Evolutionary conservation across 2,888 invertebrate genomes (phyloP), one percentile per base, ranked within the genome.

Genomic region (Leistus spinibarbis): DNA sequence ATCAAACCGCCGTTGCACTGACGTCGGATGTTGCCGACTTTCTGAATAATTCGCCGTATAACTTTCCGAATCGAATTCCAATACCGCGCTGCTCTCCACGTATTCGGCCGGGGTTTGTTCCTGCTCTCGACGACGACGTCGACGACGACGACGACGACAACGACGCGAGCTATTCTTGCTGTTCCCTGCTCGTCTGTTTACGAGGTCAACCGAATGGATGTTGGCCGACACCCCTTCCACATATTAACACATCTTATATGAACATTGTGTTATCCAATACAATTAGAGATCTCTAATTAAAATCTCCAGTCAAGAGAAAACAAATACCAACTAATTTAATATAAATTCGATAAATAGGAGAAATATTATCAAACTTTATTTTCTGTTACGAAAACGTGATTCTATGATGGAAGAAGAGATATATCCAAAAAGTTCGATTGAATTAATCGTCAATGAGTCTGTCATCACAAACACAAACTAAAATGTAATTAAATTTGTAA

Each of bases 61-160:
- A 75, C 75, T 75, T 75, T 75, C 68, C 27, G 75, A 68, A 75
- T 75, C 75, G 75, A 75, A 75, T 75, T 75, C 75, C 75, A 69
- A 75, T 75, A 75, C 75, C 40, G 40, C 13, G 13, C 13, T 40
- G 13, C 13, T 40, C 40, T 40, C 40, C 69, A 62, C 63, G 68
- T 63, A 64, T 74, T 74, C 74, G 60, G 63, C 13, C 19, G n/a
- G 22, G 20, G 68, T 16, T 19, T 53, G 66, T 53, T 40, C 40
- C 40, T 24, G 66, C 53, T 27, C 19, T 63, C 57, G 17, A 10
- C 9, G 7, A 10, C 17, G n/a, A 17, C 7, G 17, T 13, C 54
- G 54, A 53, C 13, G 9, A 53, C 13, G 54, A n/a, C n/a, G n/a
- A n/a, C n/a, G n/a, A n/a, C n/a, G n/a, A n/a, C n/a, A n/a, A n/a